Evolutionary conservation across 2,113 vertebrate genomes (phyloP).

Genomic region (Nannospalax galili): DNA sequence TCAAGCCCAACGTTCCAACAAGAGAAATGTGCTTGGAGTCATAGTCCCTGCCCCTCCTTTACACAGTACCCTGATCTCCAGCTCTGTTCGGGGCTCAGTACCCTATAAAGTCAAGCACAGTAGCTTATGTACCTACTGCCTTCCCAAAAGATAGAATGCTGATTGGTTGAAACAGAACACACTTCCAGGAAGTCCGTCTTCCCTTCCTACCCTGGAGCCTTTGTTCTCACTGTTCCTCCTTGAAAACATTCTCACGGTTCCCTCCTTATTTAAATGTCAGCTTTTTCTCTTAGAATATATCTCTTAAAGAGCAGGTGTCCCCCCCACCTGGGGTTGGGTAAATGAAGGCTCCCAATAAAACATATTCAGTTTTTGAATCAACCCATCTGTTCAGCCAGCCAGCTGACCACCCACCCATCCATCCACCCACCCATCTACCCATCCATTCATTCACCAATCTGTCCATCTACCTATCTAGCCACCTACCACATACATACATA

Average conservation of each 20-base stretch:
- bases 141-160: background rate
- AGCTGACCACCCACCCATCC: background rate
- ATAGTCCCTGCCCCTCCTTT: too few relatives aligned
- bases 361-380: background rate
- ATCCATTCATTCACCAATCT: too few relatives aligned
- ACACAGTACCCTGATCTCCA: accelerated
- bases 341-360: background rate
- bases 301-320: background rate
- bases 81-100: too few relatives aligned
- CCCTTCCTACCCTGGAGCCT: background rate
- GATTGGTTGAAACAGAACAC: background rate
- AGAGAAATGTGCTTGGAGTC: background rate
- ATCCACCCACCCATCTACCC: background rate
- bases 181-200: background rate
- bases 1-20: background rate
- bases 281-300: background rate
- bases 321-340: background rate
- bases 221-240: background rate
- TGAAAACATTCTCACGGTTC: background rate
- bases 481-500: background rate
- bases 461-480: too few relatives aligned
- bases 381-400: background rate
- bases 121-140: background rate
- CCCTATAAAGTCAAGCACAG: background rate
- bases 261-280: background rate